phyloP scores from a whole-genome alignment of 2,797 vertebrate genomes.

The Pipistrellus nathusii region DNA sequence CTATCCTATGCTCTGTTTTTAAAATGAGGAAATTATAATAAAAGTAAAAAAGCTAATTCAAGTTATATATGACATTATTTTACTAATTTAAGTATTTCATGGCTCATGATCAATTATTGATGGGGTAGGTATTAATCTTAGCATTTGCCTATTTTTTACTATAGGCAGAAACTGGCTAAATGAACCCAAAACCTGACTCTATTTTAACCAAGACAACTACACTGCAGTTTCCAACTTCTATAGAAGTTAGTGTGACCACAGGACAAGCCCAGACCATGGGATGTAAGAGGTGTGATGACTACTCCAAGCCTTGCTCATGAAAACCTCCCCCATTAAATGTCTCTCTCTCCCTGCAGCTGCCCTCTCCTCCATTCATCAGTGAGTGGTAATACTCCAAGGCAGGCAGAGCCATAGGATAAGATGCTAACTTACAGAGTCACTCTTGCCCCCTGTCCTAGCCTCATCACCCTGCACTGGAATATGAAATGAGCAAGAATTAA shows the following conservation, averaged over 20 bases:
- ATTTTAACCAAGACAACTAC: background rate
- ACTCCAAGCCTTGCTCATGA: background rate
- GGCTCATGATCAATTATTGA: background rate
- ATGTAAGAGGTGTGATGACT: background rate
- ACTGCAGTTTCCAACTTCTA: background rate
- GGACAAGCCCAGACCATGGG: background rate
- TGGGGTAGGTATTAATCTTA: background rate
- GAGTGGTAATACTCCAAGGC: background rate
- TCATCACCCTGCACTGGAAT: background rate
- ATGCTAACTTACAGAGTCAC: background rate
- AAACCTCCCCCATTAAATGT: background rate
- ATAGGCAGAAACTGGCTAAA: background rate
- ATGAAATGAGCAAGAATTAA: background rate
- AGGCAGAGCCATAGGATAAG: background rate
- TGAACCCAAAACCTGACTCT: background rate
- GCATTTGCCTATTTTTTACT: background rate
- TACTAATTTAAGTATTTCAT: background rate
- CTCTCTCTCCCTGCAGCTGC: background rate
- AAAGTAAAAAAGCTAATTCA: background rate
- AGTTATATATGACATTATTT: background rate
- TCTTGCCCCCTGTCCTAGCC: background rate
- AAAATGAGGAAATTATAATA: background rate
- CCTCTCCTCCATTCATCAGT: background rate
- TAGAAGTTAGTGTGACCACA: background rate
- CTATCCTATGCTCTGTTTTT: background rate